Conservation (phyloP, 2,888 invertebrate genomes). For the Ctena decussata region DNA sequence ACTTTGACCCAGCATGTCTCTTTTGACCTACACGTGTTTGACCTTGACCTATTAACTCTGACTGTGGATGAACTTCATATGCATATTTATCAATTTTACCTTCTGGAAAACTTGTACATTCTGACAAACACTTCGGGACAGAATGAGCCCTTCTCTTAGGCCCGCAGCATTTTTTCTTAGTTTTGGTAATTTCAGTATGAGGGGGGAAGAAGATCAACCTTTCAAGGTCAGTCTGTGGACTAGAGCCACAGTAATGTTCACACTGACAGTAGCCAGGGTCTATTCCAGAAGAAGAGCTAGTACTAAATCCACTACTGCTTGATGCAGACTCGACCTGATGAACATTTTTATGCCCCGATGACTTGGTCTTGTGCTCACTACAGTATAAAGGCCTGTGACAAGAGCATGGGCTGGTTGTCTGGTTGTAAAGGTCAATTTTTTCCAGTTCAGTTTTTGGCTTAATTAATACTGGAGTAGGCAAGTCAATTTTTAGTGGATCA, state of each 20-base stretch:
- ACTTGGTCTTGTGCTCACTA: slow-evolving; percentile 7
- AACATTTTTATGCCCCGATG: slow-evolving; percentile 1
- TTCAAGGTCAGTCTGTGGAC: slow-evolving; percentile 75
- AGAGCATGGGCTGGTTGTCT: slow-evolving; percentile 56
- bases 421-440: slow-evolving; percentile 59
- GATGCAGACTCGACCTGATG: slow-evolving; percentile 67
- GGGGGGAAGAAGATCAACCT: slow-evolving; percentile 79
- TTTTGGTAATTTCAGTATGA: slow-evolving; percentile 72
- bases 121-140: slow-evolving; percentile 45
- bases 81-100: slow-evolving; percentile 67
- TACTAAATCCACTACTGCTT: slow-evolving; percentile 77
- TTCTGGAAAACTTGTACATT: slow-evolving; percentile 41
- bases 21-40: slow-evolving; percentile 39
- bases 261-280: slow-evolving; percentile 72
- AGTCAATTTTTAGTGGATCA: slow-evolving; percentile 73
- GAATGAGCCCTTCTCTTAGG: slow-evolving; percentile 58
- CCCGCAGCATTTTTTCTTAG: slow-evolving; percentile 39
- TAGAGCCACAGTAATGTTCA: slow-evolving; percentile 61
- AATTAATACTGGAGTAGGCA: slow-evolving; percentile 70
- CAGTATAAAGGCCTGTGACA: slow-evolving; percentile 37
- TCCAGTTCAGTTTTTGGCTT: slow-evolving; percentile 65
- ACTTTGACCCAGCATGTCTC: slow-evolving; percentile 31
- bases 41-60: slow-evolving; percentile 43
- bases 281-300: slow-evolving; percentile 78
- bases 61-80: slow-evolving; percentile 68